These are phyloP conservation scores for Ploceus nigricollis DNA, from an alignment of 2,113 vertebrate genomes.

Conservation along the genomic window DNA sequence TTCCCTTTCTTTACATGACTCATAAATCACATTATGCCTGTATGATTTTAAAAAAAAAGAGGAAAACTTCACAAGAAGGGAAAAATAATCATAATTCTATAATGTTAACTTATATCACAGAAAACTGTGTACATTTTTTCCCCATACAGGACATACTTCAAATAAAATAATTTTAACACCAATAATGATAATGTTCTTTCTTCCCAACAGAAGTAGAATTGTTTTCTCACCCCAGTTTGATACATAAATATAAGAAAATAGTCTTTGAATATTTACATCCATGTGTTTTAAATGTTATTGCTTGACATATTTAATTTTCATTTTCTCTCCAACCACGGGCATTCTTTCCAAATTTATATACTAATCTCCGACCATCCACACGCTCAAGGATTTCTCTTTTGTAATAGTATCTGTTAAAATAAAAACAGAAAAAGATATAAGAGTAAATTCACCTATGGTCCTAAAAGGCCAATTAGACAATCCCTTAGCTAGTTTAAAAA, in stretches of 20 bases:
- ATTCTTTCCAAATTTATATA: constrained; percentile 98
- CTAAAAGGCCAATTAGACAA: not conserved
- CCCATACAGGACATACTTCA: constrained; percentile 76
- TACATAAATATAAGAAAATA: constrained; percentile 81
- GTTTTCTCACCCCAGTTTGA: constrained; percentile 48
- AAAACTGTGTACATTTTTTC: constrained; percentile 80
- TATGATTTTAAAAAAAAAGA: not conserved
- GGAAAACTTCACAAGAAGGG: constrained; percentile 67
- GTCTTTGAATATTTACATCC: constrained; percentile 77
- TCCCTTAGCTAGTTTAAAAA: not conserved
- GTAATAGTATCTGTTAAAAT: constrained; percentile 92
- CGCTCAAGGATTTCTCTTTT: constrained; percentile 96
- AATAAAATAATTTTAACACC: constrained; percentile 74
- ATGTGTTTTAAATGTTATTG: constrained; percentile 11
- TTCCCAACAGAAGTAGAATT: constrained; percentile 69
- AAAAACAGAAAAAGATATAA: not conserved
- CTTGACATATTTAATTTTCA: constrained; percentile 79
- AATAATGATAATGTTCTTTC: constrained; percentile 69
- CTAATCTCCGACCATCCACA: constrained; percentile 93
- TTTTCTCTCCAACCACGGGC: constrained; percentile 93
- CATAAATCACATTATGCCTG: constrained; percentile 56
- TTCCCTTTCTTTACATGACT: constrained; percentile 54
- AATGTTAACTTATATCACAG: constrained; percentile 74
- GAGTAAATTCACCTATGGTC: not conserved
- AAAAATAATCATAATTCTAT: constrained; percentile 64